Evolutionary conservation across 2,888 invertebrate species (phyloP).

Genomic region (Archaeoteleia sp.): DNA sequence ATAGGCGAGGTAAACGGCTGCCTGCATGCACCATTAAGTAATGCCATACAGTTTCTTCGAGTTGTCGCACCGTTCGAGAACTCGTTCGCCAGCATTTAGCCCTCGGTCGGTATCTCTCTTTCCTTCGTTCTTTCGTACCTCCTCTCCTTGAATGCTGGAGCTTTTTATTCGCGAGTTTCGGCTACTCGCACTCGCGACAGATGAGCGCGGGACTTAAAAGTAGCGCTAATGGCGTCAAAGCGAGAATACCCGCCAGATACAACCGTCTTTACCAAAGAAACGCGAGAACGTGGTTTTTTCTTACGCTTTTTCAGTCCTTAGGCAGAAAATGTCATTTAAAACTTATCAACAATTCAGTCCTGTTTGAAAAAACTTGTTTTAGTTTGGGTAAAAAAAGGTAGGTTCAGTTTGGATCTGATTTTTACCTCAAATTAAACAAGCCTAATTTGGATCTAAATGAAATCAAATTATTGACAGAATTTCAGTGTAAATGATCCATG

Average conservation of each 20-base stretch:
- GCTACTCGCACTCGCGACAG: constrained; percentile 53
- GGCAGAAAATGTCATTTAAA: no score
- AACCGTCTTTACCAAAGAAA: constrained; percentile 15
- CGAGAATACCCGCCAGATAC: constrained; percentile 58
- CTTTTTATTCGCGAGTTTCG: constrained; percentile 63
- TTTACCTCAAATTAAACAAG: no score
- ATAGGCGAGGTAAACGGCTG: constrained; percentile 60
- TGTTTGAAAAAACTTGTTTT: no score
- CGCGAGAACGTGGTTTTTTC: constrained; percentile 16
- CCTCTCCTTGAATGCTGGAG: constrained; percentile 35
- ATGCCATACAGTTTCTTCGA: constrained; percentile 67
- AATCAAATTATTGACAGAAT: no score
- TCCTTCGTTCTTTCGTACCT: constrained; percentile 27
- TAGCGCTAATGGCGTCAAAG: constrained; percentile 66
- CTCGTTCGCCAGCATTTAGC: constrained; percentile 8
- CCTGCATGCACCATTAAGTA: constrained; percentile 68
- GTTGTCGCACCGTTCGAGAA: constrained; percentile 59
- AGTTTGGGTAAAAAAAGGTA: no score
- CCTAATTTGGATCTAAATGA: no score
- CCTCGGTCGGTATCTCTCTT: constrained; percentile 18
- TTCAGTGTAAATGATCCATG: no score
- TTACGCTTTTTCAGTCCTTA: no score
- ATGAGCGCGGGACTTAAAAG: constrained; percentile 59
- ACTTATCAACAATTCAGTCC: background rate
- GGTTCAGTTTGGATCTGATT: no score